Evolutionary conservation across 1,140 invertebrate species (phyloP).

Genomic region (Himalopsyche phryganea): DNA sequence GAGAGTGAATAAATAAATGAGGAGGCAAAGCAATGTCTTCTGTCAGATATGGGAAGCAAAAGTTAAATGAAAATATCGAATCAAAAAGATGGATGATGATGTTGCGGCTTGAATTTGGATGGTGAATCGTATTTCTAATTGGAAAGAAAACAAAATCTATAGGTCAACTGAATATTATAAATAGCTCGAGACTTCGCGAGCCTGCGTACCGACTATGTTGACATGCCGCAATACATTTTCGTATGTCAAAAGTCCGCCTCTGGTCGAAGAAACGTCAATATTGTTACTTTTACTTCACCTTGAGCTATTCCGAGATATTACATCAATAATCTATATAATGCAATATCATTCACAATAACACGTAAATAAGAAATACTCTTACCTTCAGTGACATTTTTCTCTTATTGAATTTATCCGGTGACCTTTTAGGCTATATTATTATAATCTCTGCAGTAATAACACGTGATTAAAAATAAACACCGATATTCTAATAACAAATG

Average conservation of each 20-base stretch:
- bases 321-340: constrained; percentile 15
- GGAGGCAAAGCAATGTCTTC: too few relatives aligned
- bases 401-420: neutral
- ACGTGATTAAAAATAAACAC: neutral
- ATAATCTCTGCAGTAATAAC: neutral
- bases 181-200: constrained; percentile 1
- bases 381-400: constrained; percentile 31
- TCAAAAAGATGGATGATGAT: too few relatives aligned
- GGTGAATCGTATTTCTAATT: too few relatives aligned
- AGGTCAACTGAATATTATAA: constrained; percentile 15
- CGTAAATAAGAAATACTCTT: neutral
- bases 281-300: constrained; percentile 31
- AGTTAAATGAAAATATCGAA: too few relatives aligned
- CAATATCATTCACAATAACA: too few relatives aligned
- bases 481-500: too few relatives aligned
- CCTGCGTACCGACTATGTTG: constrained; percentile 7
- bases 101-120: too few relatives aligned
- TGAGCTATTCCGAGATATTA: constrained; percentile 22
- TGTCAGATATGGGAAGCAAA: too few relatives aligned
- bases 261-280: constrained; percentile 24
- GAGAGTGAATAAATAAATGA: too few relatives aligned
- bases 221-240: constrained; percentile 5
- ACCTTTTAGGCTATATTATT: neutral
- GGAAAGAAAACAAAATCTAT: neutral
- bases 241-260: neutral